Evolutionary conservation across 1,140 invertebrate species (phyloP).

Genomic region (Bombus turneri): DNA sequence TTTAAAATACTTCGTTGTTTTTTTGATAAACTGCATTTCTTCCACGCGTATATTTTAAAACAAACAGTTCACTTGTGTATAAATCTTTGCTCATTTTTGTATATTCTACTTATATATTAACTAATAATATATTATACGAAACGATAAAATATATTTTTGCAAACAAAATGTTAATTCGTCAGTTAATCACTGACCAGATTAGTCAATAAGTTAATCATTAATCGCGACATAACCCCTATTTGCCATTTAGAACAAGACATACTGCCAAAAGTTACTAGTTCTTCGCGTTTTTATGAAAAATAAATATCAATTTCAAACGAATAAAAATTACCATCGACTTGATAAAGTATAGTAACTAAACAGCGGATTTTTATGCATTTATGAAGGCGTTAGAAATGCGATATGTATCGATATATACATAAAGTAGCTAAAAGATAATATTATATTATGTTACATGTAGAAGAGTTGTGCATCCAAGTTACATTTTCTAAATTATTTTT

Average conservation of each 20-base stretch:
- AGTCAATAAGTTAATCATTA: background rate
- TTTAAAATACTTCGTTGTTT: constrained; percentile 14
- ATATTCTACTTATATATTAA: background rate
- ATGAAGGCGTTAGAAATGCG: too few species aligned
- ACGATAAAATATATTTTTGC: too few species aligned
- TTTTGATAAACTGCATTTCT: too few species aligned
- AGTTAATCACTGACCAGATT: background rate
- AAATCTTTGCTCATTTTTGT: background rate
- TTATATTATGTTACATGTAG: too few species aligned
- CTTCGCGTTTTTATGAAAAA: background rate
- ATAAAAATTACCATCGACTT: background rate
- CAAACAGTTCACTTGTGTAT: background rate
- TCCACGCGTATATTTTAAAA: background rate
- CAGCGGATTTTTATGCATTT: too few species aligned
- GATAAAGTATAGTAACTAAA: background rate
- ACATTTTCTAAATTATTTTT: too few species aligned
- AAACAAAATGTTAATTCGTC: background rate
- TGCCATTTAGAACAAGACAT: background rate
- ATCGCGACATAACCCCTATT: background rate
- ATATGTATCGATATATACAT: too few species aligned
- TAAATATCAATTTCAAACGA: background rate
- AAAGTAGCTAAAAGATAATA: too few species aligned
- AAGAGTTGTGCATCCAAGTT: too few species aligned
- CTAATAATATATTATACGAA: too few species aligned
- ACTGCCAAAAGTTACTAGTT: background rate